Conservation (phyloP, 1,140 invertebrate genomes). For the Bombus soroeensis region DNA sequence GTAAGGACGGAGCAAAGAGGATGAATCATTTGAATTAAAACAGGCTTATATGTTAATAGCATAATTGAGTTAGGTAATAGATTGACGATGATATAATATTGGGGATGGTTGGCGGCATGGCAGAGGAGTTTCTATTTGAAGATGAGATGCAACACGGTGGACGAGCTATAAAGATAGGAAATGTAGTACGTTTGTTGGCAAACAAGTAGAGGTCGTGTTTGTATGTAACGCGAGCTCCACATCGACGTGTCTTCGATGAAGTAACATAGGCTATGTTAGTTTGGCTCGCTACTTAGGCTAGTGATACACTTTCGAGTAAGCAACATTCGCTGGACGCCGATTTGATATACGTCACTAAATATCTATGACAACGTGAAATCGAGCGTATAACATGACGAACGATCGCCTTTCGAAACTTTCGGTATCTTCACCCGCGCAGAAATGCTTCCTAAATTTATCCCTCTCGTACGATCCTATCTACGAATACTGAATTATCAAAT, state of each 20-base stretch:
- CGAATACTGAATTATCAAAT: not conserved
- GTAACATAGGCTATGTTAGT: constrained; percentile 46
- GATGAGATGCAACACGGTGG: constrained; percentile 74
- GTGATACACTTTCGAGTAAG: constrained; percentile 10
- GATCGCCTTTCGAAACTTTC: not conserved
- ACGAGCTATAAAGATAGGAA: constrained; percentile 72
- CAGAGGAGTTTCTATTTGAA: constrained; percentile 77
- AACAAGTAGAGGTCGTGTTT: constrained; percentile 68
- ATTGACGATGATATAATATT: constrained; percentile 41
- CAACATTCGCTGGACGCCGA: not conserved
- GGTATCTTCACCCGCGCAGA: not conserved
- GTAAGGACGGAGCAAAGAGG: not conserved
- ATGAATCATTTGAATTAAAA: constrained; percentile 5
- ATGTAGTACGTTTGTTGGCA: constrained; percentile 65
- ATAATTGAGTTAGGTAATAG: constrained; percentile 42
- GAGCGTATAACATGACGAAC: not conserved
- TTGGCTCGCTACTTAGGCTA: constrained; percentile 11
- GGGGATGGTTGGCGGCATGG: constrained; percentile 25
- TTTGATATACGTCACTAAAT: not conserved
- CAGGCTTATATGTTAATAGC: not conserved
- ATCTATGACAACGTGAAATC: not conserved
- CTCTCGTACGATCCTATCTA: not conserved
- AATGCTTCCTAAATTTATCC: not conserved
- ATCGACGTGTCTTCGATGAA: constrained; percentile 52
- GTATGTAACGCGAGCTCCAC: constrained; percentile 53